Evolutionary conservation across 2,888 invertebrate genomes (phyloP).

Genomic region (Neoitamus cyanurus): DNA sequence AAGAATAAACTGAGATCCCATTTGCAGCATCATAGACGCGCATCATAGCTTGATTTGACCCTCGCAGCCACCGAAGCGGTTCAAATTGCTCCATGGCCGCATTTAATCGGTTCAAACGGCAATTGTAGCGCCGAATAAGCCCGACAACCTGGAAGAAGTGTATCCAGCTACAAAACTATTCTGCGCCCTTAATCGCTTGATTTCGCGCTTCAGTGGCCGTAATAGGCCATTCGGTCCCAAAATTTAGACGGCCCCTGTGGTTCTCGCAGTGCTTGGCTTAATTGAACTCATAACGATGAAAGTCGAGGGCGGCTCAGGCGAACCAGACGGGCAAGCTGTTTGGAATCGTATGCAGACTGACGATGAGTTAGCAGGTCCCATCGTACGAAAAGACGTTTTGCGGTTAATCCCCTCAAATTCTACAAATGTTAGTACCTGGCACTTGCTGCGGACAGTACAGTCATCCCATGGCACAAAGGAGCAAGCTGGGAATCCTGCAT

Average conservation of each 20-base stretch:
- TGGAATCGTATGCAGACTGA: background rate
- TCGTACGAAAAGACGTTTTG: background rate
- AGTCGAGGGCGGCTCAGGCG: background rate
- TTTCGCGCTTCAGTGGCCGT: background rate
- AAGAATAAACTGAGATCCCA: background rate
- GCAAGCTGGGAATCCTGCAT: background rate
- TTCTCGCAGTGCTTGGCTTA: background rate
- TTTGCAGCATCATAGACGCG: background rate
- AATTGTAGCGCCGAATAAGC: background rate
- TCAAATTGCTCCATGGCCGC: background rate
- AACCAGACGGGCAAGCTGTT: background rate
- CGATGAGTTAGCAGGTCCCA: background rate
- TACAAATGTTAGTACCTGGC: background rate
- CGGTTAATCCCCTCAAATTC: background rate
- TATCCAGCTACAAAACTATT: background rate
- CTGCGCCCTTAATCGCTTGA: background rate
- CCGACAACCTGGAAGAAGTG: background rate
- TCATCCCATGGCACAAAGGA: background rate
- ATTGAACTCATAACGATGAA: conserved; percentile 1
- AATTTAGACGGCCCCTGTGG: background rate
- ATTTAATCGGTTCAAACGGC: background rate
- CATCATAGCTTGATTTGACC: background rate
- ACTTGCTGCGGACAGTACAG: background rate
- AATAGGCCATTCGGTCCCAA: background rate
- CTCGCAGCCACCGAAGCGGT: background rate